A percentile compares a stretch with the other conserved stretches of the same genome.
These are phyloP conservation scores for Xyrauchen texanus DNA, from an alignment of 2,113 vertebrate genomes.

Conservation along the genomic window DNA sequence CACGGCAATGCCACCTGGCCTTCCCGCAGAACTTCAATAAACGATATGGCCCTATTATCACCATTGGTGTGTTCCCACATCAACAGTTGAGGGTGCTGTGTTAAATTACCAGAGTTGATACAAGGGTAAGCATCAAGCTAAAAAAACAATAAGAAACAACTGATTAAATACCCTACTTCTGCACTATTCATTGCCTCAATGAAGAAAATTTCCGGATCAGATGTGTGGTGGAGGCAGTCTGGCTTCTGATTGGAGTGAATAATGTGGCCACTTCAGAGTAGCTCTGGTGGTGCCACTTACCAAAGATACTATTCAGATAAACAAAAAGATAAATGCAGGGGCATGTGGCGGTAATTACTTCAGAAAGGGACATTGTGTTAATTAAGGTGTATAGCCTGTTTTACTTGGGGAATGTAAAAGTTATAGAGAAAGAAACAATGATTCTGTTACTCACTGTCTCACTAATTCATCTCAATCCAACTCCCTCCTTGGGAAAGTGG, in stretches of 20 bases:
- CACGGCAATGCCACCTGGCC: no score
- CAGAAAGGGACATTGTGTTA: constrained; percentile 62
- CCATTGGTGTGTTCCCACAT: constrained; percentile 27
- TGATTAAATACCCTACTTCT: constrained; percentile 40
- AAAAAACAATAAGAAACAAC: constrained; percentile 50
- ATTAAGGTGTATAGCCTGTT: constrained; percentile 69
- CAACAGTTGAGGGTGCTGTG: neutral
- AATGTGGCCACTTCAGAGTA: constrained; percentile 43
- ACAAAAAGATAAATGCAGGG: constrained; percentile 62
- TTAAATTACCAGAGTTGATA: constrained; percentile 33
- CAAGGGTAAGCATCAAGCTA: constrained; percentile 33
- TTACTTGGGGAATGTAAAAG: constrained; percentile 41
- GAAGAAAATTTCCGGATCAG: constrained; percentile 30
- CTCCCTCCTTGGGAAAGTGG: constrained; percentile 23
- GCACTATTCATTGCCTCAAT: constrained; percentile 21
- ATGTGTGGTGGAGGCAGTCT: constrained; percentile 32
- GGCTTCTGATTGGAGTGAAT: constrained; percentile 43
- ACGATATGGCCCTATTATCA: constrained; percentile 42
- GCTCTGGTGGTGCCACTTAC: constrained; percentile 17
- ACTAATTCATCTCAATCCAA: constrained; percentile 57
- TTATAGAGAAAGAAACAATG: constrained; percentile 15
- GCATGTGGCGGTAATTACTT: constrained; percentile 67
- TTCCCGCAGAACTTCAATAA: no score
- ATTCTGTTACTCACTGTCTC: constrained; percentile 35
- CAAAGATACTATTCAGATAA: constrained; percentile 65